Evolutionary conservation across 2,797 vertebrate genomes (phyloP).

Genomic region (Microtus californicus): DNA sequence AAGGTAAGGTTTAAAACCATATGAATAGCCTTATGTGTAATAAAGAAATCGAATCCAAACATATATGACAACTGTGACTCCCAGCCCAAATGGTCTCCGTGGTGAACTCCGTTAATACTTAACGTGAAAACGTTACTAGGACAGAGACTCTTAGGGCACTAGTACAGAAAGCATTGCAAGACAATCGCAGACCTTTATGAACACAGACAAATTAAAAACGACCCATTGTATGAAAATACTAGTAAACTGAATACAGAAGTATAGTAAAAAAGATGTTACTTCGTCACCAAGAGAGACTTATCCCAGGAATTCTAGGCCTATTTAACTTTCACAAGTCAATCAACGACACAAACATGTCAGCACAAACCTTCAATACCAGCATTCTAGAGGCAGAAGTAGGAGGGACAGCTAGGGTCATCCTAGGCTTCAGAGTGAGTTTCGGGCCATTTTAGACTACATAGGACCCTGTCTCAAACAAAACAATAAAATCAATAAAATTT

Average conservation of each 20-base stretch:
- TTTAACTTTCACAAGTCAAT: conserved; percentile 6
- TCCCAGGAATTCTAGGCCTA: not conserved
- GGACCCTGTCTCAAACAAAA: not conserved
- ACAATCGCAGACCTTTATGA: not conserved
- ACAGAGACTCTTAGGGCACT: not conserved
- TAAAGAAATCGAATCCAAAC: too few relatives aligned
- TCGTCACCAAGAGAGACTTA: conserved; percentile 5
- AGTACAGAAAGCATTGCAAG: not conserved
- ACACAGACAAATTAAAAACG: not conserved
- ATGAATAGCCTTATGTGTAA: too few relatives aligned
- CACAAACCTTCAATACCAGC: not conserved
- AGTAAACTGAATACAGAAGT: not conserved
- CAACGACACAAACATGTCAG: not conserved
- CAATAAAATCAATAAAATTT: not conserved
- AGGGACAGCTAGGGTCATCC: not conserved
- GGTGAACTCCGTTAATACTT: too few relatives aligned
- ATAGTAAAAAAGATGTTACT: not conserved
- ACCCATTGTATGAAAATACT: not conserved
- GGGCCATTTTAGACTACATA: not conserved
- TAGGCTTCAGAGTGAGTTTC: not conserved
- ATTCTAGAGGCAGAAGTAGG: not conserved
- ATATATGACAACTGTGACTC: too few relatives aligned
- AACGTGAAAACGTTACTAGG: not conserved
- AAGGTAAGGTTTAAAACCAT: too few relatives aligned
- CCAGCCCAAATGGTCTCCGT: too few relatives aligned